Evolutionary conservation across 1,140 invertebrate species (phyloP).

Genomic region (Drosophila prosaltans): DNA sequence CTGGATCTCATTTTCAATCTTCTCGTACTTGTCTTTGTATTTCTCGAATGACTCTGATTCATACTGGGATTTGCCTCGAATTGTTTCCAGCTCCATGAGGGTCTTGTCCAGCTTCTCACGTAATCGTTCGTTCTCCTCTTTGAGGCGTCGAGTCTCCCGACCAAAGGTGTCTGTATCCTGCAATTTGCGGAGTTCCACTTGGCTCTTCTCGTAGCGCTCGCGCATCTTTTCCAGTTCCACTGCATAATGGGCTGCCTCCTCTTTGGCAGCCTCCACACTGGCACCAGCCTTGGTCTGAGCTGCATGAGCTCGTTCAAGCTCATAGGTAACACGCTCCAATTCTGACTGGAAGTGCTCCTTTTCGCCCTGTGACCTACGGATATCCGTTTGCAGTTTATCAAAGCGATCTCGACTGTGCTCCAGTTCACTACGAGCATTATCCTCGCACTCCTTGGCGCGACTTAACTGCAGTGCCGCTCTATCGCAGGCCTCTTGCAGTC

Average conservation of each 20-base stretch:
- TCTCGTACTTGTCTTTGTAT: constrained; percentile 89
- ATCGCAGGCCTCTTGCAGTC: constrained; percentile 94
- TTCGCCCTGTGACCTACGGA: constrained; percentile 91
- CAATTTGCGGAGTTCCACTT: constrained; percentile 91
- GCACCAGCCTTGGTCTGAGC: constrained; percentile 92
- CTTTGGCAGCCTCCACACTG: constrained; percentile 93
- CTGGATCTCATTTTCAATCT: constrained; percentile 89
- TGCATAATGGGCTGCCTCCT: constrained; percentile 93
- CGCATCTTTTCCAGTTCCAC: constrained; percentile 95
- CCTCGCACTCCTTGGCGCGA: constrained; percentile 94
- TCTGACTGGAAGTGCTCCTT: constrained; percentile 93
- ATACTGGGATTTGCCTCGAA: constrained; percentile 93
- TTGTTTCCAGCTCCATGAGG: constrained; percentile 89
- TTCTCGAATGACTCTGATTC: constrained; percentile 94
- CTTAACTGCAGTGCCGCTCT: constrained; percentile 91
- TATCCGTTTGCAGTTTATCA: constrained; percentile 93
- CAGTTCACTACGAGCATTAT: constrained; percentile 94
- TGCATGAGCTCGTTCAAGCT: constrained; percentile 91
- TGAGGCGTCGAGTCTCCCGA: constrained; percentile 88
- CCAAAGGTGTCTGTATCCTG: constrained; percentile 89
- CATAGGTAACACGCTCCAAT: constrained; percentile 92
- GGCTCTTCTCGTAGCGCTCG: constrained; percentile 93
- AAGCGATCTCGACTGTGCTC: constrained; percentile 95
- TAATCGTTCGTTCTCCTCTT: constrained; percentile 92
- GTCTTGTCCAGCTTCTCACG: constrained; percentile 93